These are phyloP conservation scores for Corvus hawaiiensis DNA, from an alignment of 2,113 vertebrate genomes.

Conservation along the genomic window DNA sequence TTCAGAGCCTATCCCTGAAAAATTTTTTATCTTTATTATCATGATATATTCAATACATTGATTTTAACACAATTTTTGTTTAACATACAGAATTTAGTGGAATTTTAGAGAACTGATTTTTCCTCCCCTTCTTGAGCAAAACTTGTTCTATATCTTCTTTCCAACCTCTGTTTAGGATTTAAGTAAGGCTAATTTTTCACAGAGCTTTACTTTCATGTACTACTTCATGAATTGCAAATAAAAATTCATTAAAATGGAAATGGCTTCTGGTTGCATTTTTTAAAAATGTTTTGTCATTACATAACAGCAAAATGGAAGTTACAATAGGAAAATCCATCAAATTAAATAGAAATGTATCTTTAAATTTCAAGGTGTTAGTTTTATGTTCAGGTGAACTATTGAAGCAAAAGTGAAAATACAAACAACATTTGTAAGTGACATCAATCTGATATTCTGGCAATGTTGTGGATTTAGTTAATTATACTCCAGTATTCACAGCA, in stretches of 20 bases:
- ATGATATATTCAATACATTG: neutral
- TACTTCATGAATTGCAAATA: neutral
- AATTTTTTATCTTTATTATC: neutral
- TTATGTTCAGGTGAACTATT: neutral
- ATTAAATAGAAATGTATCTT: neutral
- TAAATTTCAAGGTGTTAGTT: neutral
- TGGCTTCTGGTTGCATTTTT: neutral
- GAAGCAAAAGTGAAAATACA: neutral
- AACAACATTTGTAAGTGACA: slow-evolving; percentile 13
- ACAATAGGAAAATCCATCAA: neutral
- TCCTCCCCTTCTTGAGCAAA: neutral
- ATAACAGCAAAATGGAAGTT: neutral
- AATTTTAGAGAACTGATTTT: neutral
- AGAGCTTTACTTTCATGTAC: neutral
- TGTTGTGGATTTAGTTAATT: neutral
- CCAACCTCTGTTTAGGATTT: neutral
- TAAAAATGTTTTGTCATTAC: neutral
- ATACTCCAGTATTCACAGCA: neutral
- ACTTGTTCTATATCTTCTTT: neutral
- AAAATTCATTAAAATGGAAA: neutral
- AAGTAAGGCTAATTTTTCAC: neutral
- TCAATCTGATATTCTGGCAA: neutral
- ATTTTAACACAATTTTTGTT: neutral
- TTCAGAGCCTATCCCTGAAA: neutral
- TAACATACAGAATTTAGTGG: neutral